Base-by-base conservation (phyloP, 2,797 vertebrate genomes). In the Gymnothorax reevesii region DNA sequence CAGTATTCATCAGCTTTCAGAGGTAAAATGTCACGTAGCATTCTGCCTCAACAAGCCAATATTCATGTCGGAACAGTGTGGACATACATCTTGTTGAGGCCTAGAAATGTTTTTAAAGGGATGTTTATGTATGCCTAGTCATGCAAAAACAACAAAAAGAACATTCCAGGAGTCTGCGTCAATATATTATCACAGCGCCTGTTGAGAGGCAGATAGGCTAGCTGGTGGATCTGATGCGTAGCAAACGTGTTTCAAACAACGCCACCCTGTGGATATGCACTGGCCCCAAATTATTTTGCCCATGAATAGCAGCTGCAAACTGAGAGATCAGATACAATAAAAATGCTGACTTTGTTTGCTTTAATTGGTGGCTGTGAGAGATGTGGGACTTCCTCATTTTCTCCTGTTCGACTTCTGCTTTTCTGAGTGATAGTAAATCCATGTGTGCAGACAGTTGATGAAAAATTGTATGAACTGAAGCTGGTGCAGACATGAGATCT, bases 41-140 rank as follows among this genome's bases (percentile, higher is more conserved):
- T 42, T 87, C 20, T 79, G 87, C 88, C 57, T 82, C 89, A 88
- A 91, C 94, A 95, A 91, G 87, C 92, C 87, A 91, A 87, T 87
- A 94, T 94, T 95, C 92, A 95, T 91, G 86, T 89, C 88, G 69
- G 86, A 89, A 93, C 92, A 93, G 89, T 90, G 88, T 89, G 89
- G 90, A 91, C 93, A 93, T 90, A 93, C 91, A 94, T 73, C 84
- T 86, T 75, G 87, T 90, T 17, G 89, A 92, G 92, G 92, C 93
- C 90, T 92, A 88, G 89, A 93, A 89, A 88, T 91, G 91, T 93
- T 93, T 95, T 90, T 88, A 83, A 92, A 92, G 87, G 89, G 89
- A 79, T 80, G 75, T 52, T 86, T 86, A 59, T 82, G 77, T 86
- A 55, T 22, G 75, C 79, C 88, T 84, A 90, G 88, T 92, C 90